Evolutionary conservation across 2,113 vertebrate genomes (phyloP), one percentile per base, ranked within the genome.

Genomic region (Scomber scombrus): DNA sequence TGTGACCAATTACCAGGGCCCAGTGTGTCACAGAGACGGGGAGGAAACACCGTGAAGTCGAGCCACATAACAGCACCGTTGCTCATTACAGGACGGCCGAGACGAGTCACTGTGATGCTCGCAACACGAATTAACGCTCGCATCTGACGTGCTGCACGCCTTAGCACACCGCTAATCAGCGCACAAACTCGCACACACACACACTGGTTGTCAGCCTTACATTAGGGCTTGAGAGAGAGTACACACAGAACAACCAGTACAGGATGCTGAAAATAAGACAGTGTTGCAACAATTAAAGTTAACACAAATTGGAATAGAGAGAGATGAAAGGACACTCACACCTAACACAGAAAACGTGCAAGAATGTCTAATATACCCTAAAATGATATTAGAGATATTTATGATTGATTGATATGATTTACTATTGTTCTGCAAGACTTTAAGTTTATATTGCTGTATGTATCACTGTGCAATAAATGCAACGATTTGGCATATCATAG

Each of bases 1-100:
- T 93, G 94, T 94, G 93, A 92, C 91, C 91, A 93, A 93, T 95
- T 95, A 94, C 88, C 89, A 82, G 80, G 86, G 85, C 91, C 89
- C 88, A 82, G 88, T 82, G 76, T 91, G 91, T 91, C 60, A 77
- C 88, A 66, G 89, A 91, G 90, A 92, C 75, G 71, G 82, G 71
- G 72, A 88, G 86, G 85, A 81, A 84, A 78, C 79, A 82, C 84
- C 40, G 75, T 75, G 85, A 84, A 85, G 86, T 84, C 40, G 80
- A 90, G 79, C 84, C 75, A 57, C 85, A 78, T 75, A 87, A 82
- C 87, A 47, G 62, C 75, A 67, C 51, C 63, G 64, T 85, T 83
- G 90, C 92, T 93, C 93, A 92, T 94, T 94, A 94, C 84, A 65
- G 55, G 67, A 82, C 79, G 90, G 86, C 86, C 75, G 63, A 83